Base-by-base conservation (phyloP, 2,797 vertebrate species). In the Chloroceryle amazona region DNA sequence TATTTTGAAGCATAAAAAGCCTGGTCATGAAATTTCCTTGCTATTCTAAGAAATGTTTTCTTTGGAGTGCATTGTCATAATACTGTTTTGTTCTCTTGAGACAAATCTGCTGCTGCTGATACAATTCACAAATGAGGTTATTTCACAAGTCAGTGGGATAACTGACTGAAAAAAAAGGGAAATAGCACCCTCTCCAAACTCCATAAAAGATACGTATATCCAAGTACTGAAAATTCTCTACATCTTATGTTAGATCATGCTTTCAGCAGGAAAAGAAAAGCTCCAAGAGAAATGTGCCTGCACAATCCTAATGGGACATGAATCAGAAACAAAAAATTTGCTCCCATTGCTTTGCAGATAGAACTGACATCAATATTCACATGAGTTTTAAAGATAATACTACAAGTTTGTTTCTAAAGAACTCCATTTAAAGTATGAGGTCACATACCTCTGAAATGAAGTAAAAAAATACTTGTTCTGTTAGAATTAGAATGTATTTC, bases 1-100 rank as follows among this genome's bases (percentile, higher is more conserved):
- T n/a, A 42, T 84, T 91, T 44, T 94, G 65, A 86, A 92, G 28
- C 60, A 66, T 79, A 86, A 63, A 70, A 90, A 82, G 47, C 18
- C 37, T 82, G 67, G 44, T 67, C 15, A 55, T 86, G 33, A 87
- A 74, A 90, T 84, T 80, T 89, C n/a, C 20, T 66, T 66, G 25
- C 52, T 90, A 3, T 62, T 76, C n/a, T 89, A 63, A 89, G 55
- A 91, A 49, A 76, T 35, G 33, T 82, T 87, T 91, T 89, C 89
- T 87, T 96, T 78, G 35, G 52, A 72, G 16, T 73, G 41, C 25
- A 55, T 35, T 5, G 3, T 3, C 49, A 16, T 62, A 88, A 81
- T 35, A 55, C 13, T 57, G 7, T 26, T 60, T 86, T 91, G 55
- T 87, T 20, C 42, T 93, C 78, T 86, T 33, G 13, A 62, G 70